Conservation (phyloP, 1,140 invertebrate genomes). For the Zeugodacus cucurbitae region DNA sequence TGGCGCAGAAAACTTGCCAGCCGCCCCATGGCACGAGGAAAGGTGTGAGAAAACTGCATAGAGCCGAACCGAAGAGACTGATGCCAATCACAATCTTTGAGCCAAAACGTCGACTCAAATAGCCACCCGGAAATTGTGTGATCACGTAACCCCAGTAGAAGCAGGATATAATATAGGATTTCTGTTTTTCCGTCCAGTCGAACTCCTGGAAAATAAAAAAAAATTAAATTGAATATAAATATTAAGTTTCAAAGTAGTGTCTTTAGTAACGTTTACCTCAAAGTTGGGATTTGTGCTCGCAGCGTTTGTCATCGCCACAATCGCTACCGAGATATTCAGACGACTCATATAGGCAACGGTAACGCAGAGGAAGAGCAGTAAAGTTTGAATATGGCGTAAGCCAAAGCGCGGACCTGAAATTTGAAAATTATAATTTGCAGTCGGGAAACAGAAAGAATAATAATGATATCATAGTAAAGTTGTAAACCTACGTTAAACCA, state of each 20-base stretch:
- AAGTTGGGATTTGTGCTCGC: constrained; percentile 54
- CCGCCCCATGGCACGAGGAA: constrained; percentile 62
- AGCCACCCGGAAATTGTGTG: constrained; percentile 75
- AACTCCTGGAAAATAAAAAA: constrained; percentile 56
- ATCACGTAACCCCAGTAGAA: constrained; percentile 75
- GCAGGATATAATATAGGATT: constrained; percentile 71
- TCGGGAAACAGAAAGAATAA: no score
- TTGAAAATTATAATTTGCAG: no score
- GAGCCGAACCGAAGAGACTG: constrained; percentile 68
- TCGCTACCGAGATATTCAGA: constrained; percentile 76
- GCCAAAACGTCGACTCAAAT: constrained; percentile 75
- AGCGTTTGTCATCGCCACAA: constrained; percentile 66
- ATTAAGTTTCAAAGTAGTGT: no score
- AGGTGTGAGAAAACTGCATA: constrained; percentile 67
- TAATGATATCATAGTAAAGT: no score
- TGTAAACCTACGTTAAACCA: no score
- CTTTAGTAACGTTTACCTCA: constrained; percentile 57
- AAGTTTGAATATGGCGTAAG: constrained; percentile 72
- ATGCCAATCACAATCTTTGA: constrained; percentile 72
- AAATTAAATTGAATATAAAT: no score
- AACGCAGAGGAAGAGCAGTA: constrained; percentile 73
- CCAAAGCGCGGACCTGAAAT: constrained; percentile 67
- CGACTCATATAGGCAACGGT: constrained; percentile 72
- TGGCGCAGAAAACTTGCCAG: constrained; percentile 71
- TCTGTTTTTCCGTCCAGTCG: constrained; percentile 67